A percentile compares a stretch with the other conserved stretches of the same genome.
These are phyloP conservation scores for Scaptomyza tumidula DNA, from an alignment of 2,888 invertebrate species.

Conservation along the genomic window DNA sequence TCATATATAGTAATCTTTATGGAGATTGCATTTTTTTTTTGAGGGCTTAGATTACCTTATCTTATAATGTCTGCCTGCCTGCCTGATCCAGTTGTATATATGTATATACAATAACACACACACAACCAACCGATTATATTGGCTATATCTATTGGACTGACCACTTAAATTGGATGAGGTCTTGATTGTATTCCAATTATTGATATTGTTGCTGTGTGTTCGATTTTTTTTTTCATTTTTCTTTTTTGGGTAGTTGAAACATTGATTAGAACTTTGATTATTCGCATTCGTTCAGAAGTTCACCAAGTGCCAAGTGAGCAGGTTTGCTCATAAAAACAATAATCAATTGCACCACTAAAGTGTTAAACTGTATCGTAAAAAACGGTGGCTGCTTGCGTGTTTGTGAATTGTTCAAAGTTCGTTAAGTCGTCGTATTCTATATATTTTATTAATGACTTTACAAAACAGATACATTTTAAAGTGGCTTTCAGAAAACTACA, in stretches of 20 bases:
- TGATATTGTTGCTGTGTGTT: neutral
- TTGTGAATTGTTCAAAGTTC: too few relatives aligned
- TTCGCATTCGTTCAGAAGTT: slow-evolving; percentile 17
- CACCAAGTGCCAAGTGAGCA: slow-evolving; percentile 12
- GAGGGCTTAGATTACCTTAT: neutral
- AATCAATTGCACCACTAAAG: neutral
- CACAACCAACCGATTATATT: neutral
- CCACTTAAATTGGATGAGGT: neutral
- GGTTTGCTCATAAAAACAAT: slow-evolving; percentile 12
- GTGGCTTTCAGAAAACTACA: too few relatives aligned
- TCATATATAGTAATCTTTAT: slow-evolving; percentile 20
- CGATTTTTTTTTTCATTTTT: too few relatives aligned
- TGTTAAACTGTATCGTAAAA: neutral
- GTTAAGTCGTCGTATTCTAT: too few relatives aligned
- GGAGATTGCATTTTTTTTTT: slow-evolving; percentile 24
- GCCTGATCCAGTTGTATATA: too few relatives aligned
- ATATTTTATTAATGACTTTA: too few relatives aligned
- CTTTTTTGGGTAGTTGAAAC: slow-evolving; percentile 9
- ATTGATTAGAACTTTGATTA: slow-evolving; percentile 23
- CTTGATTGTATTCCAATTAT: neutral
- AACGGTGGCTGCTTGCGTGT: too few relatives aligned
- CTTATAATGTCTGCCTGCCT: slow-evolving; percentile 32
- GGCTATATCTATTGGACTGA: slow-evolving; percentile 2
- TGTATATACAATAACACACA: too few relatives aligned
- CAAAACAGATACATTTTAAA: too few relatives aligned